phyloP scores from a whole-genome alignment of 2,888 invertebrate genomes.

The Gibbula magus region DNA sequence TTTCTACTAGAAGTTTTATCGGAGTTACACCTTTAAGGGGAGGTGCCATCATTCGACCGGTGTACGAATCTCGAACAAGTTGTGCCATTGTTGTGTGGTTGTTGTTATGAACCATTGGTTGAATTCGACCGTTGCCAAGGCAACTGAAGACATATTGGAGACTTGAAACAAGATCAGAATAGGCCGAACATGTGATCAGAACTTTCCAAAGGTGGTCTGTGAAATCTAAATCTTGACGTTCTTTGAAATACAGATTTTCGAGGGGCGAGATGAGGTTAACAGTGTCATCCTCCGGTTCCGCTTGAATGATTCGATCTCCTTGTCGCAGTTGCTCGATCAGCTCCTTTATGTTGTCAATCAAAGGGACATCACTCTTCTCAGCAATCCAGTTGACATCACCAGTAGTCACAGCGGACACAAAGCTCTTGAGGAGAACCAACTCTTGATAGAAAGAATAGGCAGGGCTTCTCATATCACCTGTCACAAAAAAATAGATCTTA shows the following conservation, averaged over 20 bases:
- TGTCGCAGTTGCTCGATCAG: conserved; percentile 51
- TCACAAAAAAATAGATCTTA: neutral
- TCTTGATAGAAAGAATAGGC: conserved; percentile 51
- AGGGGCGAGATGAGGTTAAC: conserved; percentile 29
- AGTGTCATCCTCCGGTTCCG: conserved; percentile 36
- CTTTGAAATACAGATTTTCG: conserved; percentile 41
- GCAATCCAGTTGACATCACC: conserved; percentile 59
- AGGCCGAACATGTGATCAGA: conserved; percentile 54
- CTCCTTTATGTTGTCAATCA: conserved; percentile 47
- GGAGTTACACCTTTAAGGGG: conserved; percentile 56
- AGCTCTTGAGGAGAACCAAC: conserved; percentile 44
- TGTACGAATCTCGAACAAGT: conserved; percentile 63
- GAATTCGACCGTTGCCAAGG: conserved; percentile 57
- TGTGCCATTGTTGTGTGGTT: conserved; percentile 66
- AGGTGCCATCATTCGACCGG: conserved; percentile 55
- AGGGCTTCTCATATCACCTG: conserved; percentile 52
- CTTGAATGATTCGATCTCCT: conserved; percentile 46
- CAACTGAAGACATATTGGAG: conserved; percentile 53
- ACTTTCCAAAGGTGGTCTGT: conserved; percentile 65
- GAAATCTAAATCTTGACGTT: conserved; percentile 59
- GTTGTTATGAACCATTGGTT: conserved; percentile 61
- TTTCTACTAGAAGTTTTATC: conserved; percentile 63
- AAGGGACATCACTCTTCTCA: conserved; percentile 38
- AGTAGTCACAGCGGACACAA: conserved; percentile 50
- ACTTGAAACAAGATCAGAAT: conserved; percentile 53